A percentile compares a stretch with the other conserved stretches of the same genome.
These are phyloP conservation scores for Uropsilus gracilis DNA, from an alignment of 2,113 vertebrate genomes.

Conservation along the genomic window DNA sequence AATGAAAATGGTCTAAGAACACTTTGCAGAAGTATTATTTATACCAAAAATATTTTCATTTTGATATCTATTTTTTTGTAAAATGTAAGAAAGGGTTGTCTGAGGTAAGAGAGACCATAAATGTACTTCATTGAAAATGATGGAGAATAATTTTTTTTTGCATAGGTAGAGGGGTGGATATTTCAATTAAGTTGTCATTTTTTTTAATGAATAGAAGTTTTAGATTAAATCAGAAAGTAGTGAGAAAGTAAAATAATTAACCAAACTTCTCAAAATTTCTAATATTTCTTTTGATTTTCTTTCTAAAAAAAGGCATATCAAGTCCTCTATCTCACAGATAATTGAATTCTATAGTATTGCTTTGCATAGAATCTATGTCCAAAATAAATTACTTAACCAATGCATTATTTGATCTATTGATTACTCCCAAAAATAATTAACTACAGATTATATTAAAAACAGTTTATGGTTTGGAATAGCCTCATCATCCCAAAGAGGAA, in stretches of 20 bases:
- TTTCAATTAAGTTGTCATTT: background rate
- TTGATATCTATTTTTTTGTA: background rate
- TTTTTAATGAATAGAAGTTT: constrained; percentile 3
- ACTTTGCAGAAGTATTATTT: background rate
- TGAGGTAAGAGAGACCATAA: background rate
- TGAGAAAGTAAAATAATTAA: constrained; percentile 26
- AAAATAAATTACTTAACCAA: background rate
- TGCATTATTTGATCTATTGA: background rate
- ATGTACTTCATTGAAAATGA: constrained; percentile 8
- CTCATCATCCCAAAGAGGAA: too few species aligned
- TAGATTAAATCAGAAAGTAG: constrained; percentile 9
- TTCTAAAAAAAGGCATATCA: background rate
- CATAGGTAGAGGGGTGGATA: background rate
- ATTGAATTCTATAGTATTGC: background rate
- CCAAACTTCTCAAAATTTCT: background rate
- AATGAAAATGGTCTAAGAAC: background rate
- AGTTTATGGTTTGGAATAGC: background rate
- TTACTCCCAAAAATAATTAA: constrained; percentile 26
- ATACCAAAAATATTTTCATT: background rate
- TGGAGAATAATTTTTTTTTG: background rate
- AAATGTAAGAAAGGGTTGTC: background rate
- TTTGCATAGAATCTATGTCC: background rate
- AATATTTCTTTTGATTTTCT: background rate
- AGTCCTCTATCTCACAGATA: background rate
- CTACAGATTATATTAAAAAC: background rate